phyloP scores from a whole-genome alignment of 2,888 invertebrate species.

The Neelides folsomi region DNA sequence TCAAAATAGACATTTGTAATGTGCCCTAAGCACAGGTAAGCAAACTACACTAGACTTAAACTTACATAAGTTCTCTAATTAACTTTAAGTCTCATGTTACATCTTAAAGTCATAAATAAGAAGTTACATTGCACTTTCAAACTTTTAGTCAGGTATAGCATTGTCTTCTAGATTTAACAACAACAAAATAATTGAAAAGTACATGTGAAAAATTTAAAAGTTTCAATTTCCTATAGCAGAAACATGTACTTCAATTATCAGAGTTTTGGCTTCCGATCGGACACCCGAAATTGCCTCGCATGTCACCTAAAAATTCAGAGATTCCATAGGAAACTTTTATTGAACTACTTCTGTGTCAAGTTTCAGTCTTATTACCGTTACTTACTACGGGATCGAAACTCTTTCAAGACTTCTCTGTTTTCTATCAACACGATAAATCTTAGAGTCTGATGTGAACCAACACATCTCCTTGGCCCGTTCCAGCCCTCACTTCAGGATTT shows the following conservation, averaged over 20 bases:
- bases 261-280: conserved; percentile 12
- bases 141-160: too few species aligned
- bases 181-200: too few species aligned
- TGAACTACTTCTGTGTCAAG: conserved; percentile 17
- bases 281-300: conserved; percentile 19
- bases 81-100: too few species aligned
- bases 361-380: conserved; percentile 15
- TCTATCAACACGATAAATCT: conserved; percentile 9
- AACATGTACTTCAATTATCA: conserved; percentile 7
- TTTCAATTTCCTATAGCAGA: background rate
- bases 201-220: background rate
- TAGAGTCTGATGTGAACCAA: background rate
- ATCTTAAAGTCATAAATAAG: too few species aligned
- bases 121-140: too few species aligned
- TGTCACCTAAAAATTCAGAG: conserved; percentile 21
- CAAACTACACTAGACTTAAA: too few species aligned
- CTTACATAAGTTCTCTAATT: too few species aligned
- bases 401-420: background rate
- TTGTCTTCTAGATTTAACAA: too few species aligned
- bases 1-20: too few species aligned
- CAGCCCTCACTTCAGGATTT: conserved; percentile 11
- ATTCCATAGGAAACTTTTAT: conserved; percentile 17
- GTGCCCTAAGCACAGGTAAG: too few species aligned
- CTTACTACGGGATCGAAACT: conserved; percentile 3
- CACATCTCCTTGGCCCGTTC: conserved; percentile 6